Base-by-base conservation (phyloP, 2,888 invertebrate genomes). In the Syrista parreyssii region DNA sequence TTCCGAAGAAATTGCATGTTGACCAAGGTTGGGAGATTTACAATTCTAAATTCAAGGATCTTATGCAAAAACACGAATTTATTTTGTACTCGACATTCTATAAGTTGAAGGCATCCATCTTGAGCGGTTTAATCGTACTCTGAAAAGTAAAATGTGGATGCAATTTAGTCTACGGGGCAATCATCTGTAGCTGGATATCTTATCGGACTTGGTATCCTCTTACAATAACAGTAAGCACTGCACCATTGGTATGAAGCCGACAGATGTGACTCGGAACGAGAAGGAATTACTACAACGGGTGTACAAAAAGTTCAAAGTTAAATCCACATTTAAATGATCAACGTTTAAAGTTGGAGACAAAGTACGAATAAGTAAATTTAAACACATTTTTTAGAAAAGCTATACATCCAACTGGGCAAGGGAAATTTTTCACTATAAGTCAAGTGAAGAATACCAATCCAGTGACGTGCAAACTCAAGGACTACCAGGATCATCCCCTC, bases 391-490 rank as follows among this genome's bases (percentile, higher is more conserved):
- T 4, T 2, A 33, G 33, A 33, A 33, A n/a, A n/a, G n/a, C n/a
- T n/a, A 79, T 74, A 85, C 84, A 30, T 86, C 88, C 0, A 87
- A 87, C 77, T 90, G 88, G 88, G 81, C 87, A 1, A 87, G 86
- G 4, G 89, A 89, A 82, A 79, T n/a, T 90, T 76, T 91, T 90
- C 80, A 86, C 80, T 78, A 81, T 90, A 68, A 33, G 30, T 15
- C 84, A 87, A 82, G 82, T 88, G n/a, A 79, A 86, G 33, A 82
- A 83, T 74, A 86, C 85, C 40, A 80, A 86, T 81, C 88, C 86
- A 71, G 30, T 35, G n/a, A 76, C 71, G 4, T 76, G 32, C 35
- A 71, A 76, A 71, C 55, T 33, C 12, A 84, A 76, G 73, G 69
- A 32, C 86, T n/a, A n/a, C n/a, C n/a, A n/a, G n/a, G n/a, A n/a